Base-by-base conservation (phyloP, 2,113 vertebrate genomes). In the Nannospalax galili region DNA sequence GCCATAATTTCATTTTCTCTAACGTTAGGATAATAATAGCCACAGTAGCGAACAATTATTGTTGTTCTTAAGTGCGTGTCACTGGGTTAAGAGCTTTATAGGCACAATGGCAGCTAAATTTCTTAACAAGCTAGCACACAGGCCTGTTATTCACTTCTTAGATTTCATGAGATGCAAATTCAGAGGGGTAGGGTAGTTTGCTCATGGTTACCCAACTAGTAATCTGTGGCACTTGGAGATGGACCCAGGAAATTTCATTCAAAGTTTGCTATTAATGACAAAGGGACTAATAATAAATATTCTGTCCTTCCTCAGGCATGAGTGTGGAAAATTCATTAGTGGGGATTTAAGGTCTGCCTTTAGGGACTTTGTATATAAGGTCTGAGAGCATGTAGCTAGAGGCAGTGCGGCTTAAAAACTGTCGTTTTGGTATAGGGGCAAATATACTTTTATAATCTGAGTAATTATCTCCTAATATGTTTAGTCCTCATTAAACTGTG, bases 401-500 rank as follows among this genome's bases (percentile, higher is more conserved):
- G 88, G 85, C 42, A 73, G 40, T 69, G 26, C 56, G 26, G 48
- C 42, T 96, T 45, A 88, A 92, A 90, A 85, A 64, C 17, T 67
- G 26, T 73, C 85, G 14, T 85, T 91, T 95, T 60, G 79, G 58
- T 60, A 40, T 79, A 64, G 37, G 60, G 32, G 42, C 30, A 73
- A 96, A 42, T 89, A 62, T 20, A 58, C 75, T 93, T 97, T 95
- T 91, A 93, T 93, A 84, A 91, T 93, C 79, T 67, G 85, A 95
- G 19, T 87, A 93, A 91, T 93, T 88, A 70, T 26, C 72, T 94
- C 72, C n/a, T 91, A 77, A 40, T 52, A 64, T 69, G 72, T 56
- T 93, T 84, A 37, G 28, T 87, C 24, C 16, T 69, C 65, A 94
- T 91, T 93, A 87, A 90, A 78, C 67, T 65, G 16, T 91, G 52